phyloP scores from a whole-genome alignment of 2,888 invertebrate genomes.

The Drosophila ochracea region DNA sequence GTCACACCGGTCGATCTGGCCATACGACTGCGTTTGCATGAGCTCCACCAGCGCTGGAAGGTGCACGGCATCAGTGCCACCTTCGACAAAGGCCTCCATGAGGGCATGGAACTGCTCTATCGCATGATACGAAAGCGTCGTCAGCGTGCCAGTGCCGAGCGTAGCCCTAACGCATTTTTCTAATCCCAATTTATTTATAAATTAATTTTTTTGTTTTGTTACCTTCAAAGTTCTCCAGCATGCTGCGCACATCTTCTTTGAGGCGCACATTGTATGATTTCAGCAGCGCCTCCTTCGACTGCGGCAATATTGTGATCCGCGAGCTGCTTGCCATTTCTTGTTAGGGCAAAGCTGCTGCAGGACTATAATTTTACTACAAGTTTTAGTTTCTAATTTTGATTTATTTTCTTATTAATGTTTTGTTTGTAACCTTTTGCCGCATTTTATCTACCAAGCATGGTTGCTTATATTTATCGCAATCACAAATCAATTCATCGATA shows the following conservation, averaged over 20 bases:
- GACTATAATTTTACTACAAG: neutral
- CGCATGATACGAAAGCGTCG: slow-evolving; percentile 40
- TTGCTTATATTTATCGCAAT: slow-evolving; percentile 6
- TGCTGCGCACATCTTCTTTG: slow-evolving; percentile 98
- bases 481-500: neutral
- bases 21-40: slow-evolving; percentile 21
- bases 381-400: neutral
- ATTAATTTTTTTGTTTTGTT: slow-evolving; percentile 9
- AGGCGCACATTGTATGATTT: slow-evolving; percentile 97
- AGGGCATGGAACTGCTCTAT: slow-evolving; percentile 44
- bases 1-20: slow-evolving; percentile 44
- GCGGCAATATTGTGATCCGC: slow-evolving; percentile 87
- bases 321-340: slow-evolving; percentile 54
- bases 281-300: slow-evolving; percentile 97
- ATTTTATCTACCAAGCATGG: slow-evolving; percentile 1
- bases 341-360: neutral
- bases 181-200: neutral
- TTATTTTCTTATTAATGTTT: slow-evolving; percentile 11
- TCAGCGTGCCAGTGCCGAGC: neutral
- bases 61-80: slow-evolving; percentile 43
- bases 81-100: slow-evolving; percentile 16
- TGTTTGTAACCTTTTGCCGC: neutral
- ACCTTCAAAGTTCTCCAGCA: slow-evolving; percentile 99
- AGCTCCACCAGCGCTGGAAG: slow-evolving; percentile 35
- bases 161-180: neutral